Evolutionary conservation across 2,113 vertebrate genomes (phyloP).

Genomic region (Sturnus vulgaris): DNA sequence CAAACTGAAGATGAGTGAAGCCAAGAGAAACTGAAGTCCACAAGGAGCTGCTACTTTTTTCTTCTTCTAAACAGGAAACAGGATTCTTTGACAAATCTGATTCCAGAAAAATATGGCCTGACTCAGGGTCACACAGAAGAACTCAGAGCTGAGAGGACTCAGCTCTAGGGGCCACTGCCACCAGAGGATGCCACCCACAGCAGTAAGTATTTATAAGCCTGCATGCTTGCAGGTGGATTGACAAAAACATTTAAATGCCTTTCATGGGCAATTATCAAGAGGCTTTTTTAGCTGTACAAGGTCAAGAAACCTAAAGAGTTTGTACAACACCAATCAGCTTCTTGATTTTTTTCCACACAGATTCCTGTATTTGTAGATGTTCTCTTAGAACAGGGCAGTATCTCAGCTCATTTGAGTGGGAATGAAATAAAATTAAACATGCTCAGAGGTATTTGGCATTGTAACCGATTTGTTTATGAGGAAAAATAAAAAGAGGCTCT

Average conservation of each 20-base stretch:
- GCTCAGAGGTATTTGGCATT: not conserved
- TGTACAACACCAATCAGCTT: not conserved
- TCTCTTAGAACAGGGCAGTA: not conserved
- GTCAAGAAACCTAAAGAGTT: not conserved
- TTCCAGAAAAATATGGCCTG: not conserved
- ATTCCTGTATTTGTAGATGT: not conserved
- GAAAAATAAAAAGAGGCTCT: not conserved
- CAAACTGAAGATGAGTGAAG: not conserved
- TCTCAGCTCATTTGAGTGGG: not conserved
- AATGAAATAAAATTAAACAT: not conserved
- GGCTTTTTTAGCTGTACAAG: not conserved
- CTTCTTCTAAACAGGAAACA: not conserved
- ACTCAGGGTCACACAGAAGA: not conserved
- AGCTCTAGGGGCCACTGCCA: not conserved
- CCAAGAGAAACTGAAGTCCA: not conserved
- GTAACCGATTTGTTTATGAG: not conserved
- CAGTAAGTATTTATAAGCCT: fast-evolving
- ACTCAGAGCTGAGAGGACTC: not conserved
- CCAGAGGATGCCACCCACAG: not conserved
- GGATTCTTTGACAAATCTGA: not conserved
- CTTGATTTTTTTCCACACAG: not conserved
- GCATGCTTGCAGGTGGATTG: not conserved
- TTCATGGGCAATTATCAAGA: not conserved
- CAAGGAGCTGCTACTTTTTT: not conserved
- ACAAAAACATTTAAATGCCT: not conserved